These are phyloP conservation scores for Grus americana DNA, from an alignment of 2,113 vertebrate genomes.

Conservation along the genomic window DNA sequence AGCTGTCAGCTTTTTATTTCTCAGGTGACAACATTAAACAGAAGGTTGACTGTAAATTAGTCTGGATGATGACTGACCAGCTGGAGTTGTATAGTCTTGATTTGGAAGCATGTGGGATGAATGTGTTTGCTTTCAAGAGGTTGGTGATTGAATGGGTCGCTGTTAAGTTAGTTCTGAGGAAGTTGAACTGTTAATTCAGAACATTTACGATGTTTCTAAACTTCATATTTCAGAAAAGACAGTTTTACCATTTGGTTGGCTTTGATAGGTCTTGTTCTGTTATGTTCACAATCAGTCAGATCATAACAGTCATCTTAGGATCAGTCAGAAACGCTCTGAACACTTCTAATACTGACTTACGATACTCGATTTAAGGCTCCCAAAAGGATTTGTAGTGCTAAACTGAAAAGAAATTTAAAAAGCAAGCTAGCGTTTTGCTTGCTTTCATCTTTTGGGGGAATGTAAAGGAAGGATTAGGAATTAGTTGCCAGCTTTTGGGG, in stretches of 20 bases:
- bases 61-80: background rate
- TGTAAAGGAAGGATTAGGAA: background rate
- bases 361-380: background rate
- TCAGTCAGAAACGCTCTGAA: background rate
- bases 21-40: background rate
- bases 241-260: background rate
- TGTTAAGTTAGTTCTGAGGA: background rate
- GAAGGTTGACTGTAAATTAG: background rate
- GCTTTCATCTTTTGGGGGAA: background rate
- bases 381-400: background rate
- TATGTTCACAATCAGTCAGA: background rate
- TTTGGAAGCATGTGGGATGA: background rate
- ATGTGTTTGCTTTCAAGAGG: background rate
- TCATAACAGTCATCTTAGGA: background rate
- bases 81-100: background rate
- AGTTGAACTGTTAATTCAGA: background rate
- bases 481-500: background rate
- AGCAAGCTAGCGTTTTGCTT: background rate
- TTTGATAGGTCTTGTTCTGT: background rate
- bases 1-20: background rate
- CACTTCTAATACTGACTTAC: background rate
- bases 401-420: background rate
- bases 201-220: background rate
- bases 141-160: background rate
- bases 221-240: background rate